Evolutionary conservation across 2,113 vertebrate genomes (phyloP).

Genomic region (Mesitornis unicolor): DNA sequence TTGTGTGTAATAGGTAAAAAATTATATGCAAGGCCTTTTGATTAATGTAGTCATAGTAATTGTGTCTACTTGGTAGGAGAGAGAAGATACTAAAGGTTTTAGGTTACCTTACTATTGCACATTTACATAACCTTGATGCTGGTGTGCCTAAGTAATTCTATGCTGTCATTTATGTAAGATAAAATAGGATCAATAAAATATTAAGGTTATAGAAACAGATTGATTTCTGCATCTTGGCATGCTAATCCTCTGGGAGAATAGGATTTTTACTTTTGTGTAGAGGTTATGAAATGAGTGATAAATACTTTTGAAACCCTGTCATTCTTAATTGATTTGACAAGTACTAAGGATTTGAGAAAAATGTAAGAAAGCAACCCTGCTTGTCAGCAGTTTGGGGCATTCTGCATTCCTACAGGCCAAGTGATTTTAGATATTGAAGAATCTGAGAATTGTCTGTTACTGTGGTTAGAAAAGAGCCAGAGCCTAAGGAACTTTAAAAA

Average conservation of each 20-base stretch:
- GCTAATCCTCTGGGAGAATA: slow-evolving; percentile 39
- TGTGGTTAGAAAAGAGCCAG: not conserved
- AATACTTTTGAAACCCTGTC: slow-evolving; percentile 71
- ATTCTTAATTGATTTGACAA: slow-evolving; percentile 71
- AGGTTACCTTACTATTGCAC: not conserved
- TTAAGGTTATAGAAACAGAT: slow-evolving; percentile 54
- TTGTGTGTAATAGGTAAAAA: not conserved
- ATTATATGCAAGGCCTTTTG: not conserved
- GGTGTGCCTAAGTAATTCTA: not conserved
- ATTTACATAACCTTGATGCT: not conserved
- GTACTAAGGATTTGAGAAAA: slow-evolving; percentile 36
- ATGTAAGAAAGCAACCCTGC: not conserved
- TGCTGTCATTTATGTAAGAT: not conserved
- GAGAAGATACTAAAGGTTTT: not conserved
- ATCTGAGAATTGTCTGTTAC: not conserved
- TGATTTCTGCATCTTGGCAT: slow-evolving; percentile 52
- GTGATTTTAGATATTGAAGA: slow-evolving; percentile 9
- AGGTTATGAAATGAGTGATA: slow-evolving; percentile 70
- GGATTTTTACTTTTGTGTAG: slow-evolving; percentile 63
- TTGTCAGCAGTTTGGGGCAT: slow-evolving; percentile 17
- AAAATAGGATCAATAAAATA: slow-evolving; percentile 26
- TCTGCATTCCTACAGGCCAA: slow-evolving; percentile 22
- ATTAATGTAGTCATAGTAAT: too few relatives aligned
- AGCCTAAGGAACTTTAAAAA: not conserved
- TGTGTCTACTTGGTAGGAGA: not conserved